Evolutionary conservation across 2,888 invertebrate species (phyloP).

Genomic region (Neoaliturus tenellus): DNA sequence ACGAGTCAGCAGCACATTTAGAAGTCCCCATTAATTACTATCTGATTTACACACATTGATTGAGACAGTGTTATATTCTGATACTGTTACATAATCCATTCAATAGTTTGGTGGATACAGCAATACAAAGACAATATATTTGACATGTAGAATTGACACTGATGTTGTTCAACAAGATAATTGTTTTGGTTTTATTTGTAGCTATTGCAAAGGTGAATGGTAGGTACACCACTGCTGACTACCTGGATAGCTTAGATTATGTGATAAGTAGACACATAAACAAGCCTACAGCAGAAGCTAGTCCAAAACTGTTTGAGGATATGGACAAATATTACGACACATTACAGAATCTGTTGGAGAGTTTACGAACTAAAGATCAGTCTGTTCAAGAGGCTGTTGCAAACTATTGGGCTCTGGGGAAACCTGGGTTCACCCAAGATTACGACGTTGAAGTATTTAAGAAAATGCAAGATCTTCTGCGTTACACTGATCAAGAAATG

Average conservation of each 20-base stretch:
- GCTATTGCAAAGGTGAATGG: neutral
- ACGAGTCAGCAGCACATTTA: too few species aligned
- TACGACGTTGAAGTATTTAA: constrained; percentile 32
- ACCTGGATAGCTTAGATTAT: neutral
- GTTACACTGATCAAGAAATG: constrained; percentile 15
- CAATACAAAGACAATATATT: neutral
- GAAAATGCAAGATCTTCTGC: constrained; percentile 28
- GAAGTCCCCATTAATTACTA: too few species aligned
- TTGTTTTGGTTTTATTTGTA: neutral
- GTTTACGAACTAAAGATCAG: neutral
- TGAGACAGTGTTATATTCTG: neutral
- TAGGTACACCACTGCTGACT: constrained; percentile 23
- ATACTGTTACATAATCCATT: neutral
- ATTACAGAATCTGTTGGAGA: constrained; percentile 1
- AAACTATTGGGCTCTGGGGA: constrained; percentile 31
- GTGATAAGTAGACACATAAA: constrained; percentile 27
- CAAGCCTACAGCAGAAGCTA: constrained; percentile 2
- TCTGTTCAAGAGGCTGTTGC: constrained; percentile 12
- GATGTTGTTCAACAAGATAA: neutral
- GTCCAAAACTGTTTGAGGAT: neutral
- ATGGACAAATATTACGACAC: constrained; percentile 18
- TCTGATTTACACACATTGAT: neutral
- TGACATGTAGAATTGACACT: neutral
- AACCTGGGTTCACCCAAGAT: constrained; percentile 27
- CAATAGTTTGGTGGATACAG: neutral